Evolutionary conservation across 2,888 invertebrate genomes (phyloP), one percentile per base, ranked within the genome.

Genomic region (Apotomis turbidana): DNA sequence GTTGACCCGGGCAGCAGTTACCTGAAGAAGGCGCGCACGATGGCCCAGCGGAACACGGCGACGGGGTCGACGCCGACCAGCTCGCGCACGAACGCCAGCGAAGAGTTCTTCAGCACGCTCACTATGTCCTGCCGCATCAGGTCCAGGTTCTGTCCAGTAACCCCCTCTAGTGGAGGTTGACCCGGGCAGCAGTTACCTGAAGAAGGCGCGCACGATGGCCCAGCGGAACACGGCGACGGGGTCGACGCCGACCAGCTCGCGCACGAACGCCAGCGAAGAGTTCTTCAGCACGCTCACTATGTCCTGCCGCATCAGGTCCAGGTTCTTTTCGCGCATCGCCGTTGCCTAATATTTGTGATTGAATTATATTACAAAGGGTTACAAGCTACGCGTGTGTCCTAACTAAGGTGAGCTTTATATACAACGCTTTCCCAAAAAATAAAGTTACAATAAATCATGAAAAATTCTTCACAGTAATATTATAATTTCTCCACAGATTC

Each of bases 301-400:
- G 85, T 99, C 99, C 76, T 97, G 97, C 70, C 98, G 95, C 97
- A 99, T 98, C 72, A 98, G 94, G 89, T 99, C 99, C 78, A 98
- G 93, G 91, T 99, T 99, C 90, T 99, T 99, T 87, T 99, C 98
- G 38, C 98, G 95, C 96, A 99, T 98, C 83, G 98, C 98, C 80
- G 95, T 94, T 76, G 96, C 97, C 95, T 95, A 3, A 77, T 80
- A 61, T 62, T 86, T 76, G 73, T 58, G 52, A 44, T 6, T 44
- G 8, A 44, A 44, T 5, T 44, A 8, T 44, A 44, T 44, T 5
- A 5, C 44, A 13, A 5, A 13, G 54, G 13, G 4, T 5, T 54
- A 4, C 13, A 54, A 58, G 5, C 58, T 44, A 44, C 44, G 44
- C 27, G 1, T 27, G 27, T 27, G 27, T 27, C 27, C 27, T 27